phyloP scores from a whole-genome alignment of 2,888 invertebrate species.

The Mesorhabditis sp. region DNA sequence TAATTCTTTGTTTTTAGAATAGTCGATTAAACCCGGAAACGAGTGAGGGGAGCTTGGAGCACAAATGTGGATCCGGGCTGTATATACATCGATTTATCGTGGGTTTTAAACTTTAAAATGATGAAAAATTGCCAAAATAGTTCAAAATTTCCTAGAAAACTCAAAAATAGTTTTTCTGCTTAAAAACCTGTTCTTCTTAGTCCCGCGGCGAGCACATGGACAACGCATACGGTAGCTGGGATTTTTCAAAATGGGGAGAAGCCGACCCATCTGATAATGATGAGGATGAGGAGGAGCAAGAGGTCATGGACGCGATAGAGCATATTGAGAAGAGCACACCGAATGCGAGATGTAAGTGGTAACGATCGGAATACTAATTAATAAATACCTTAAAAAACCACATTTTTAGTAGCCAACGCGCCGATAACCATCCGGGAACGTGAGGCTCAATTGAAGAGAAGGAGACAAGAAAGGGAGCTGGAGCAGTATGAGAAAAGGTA shows the following conservation, averaged over 20 bases:
- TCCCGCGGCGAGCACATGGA: conserved; percentile 3
- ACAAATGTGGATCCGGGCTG: conserved; percentile 6
- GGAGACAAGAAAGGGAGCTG: conserved; percentile 2
- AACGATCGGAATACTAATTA: too few relatives aligned
- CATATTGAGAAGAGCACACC: not conserved
- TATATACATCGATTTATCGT: not conserved
- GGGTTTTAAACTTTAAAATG: not conserved
- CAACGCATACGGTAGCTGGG: conserved; percentile 5
- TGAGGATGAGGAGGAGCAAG: not conserved
- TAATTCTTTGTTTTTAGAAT: not conserved
- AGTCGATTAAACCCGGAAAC: not conserved
- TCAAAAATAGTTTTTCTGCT: not conserved
- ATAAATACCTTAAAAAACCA: not conserved
- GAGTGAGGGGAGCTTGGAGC: not conserved
- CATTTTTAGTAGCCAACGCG: not conserved
- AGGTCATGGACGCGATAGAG: not conserved
- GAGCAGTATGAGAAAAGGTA: not conserved
- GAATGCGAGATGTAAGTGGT: not conserved
- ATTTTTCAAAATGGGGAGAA: conserved; percentile 1
- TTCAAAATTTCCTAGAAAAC: too few relatives aligned
- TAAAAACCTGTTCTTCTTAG: not conserved
- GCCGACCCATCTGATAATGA: conserved; percentile 2
- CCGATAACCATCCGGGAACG: conserved; percentile 1
- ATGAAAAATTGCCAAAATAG: not conserved
- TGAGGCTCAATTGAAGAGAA: not conserved